Evolutionary conservation across 2,888 invertebrate genomes (phyloP), one percentile per base, ranked within the genome.

Genomic region (Cephus pulcher): DNA sequence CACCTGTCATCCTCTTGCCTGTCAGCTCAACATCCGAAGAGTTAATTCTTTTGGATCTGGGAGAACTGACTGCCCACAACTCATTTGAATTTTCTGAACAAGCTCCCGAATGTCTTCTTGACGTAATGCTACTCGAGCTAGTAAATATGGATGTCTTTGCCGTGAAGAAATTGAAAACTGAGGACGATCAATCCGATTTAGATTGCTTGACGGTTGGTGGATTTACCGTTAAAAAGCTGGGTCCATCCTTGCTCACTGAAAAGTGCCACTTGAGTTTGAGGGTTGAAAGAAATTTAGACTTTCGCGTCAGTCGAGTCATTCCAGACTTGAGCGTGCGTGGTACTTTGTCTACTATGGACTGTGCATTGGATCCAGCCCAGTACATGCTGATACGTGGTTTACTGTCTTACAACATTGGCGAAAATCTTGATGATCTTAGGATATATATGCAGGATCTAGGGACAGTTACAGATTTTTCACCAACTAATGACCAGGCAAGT

Each of bases 381-480:
- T 98, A 98, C 92, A 95, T 96, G 90, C 92, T 98, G 71, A 94
- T 99, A 76, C 94, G 97, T 80, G 98, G 98, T 32, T 94, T 99
- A 80, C 93, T 99, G 11, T 94, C 95, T 3, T 96, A 97, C 92
- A 99, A 99, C 93, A 95, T 99, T 82, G 98, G 97, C 1, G 98
- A 98, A 92, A 93, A 94, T 85, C 94, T 96, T 23, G 96, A 96
- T 82, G 95, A 95, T 84, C 93, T 95, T 74, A 92, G 82, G 82
- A 78, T 82, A 4, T 88, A 89, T 37, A 86, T 88, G 81, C 87
- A 89, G 23, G 88, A 91, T 56, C 15, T 86, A 56, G 56, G 9
- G 15, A 69, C 30, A 37, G 73, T 75, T 40, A 69, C 76, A 11
- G 77, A 77, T 56, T 56, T 56, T 56, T 56, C 56, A 56, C 15